Percentiles rank a stretch among this genome's conserved stretches.
Evolutionary conservation across 2,797 vertebrate species (phyloP).

Genomic region (Spondyliosoma cantharus): DNA sequence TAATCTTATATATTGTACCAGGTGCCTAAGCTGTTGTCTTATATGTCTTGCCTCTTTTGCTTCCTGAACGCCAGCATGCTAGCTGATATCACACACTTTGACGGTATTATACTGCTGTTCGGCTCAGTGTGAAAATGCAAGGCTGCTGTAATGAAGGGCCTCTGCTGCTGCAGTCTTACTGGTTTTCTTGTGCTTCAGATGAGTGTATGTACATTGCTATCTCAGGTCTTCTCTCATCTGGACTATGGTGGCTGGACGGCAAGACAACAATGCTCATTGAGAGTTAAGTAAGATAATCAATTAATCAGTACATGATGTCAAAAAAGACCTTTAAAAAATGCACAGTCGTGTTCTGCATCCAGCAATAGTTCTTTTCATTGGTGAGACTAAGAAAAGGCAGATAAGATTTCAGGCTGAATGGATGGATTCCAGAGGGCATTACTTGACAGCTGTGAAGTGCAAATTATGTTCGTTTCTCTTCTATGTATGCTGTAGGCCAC

Average conservation of each 20-base stretch:
- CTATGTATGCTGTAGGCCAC: conserved; percentile 31
- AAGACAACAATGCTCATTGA: too few species aligned
- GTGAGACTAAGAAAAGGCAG: conserved; percentile 7
- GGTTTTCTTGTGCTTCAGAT: not conserved
- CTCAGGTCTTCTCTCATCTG: not conserved
- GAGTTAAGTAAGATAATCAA: not conserved
- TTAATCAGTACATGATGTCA: not conserved
- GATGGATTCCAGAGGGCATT: conserved; percentile 19
- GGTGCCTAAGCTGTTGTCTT: too few species aligned
- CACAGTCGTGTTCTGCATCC: not conserved
- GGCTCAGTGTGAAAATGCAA: too few species aligned
- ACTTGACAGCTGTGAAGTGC: conserved; percentile 44
- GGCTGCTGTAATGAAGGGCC: too few species aligned
- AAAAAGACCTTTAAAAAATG: not conserved
- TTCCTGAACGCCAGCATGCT: too few species aligned
- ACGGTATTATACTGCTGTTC: too few species aligned
- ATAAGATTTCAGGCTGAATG: conserved; percentile 8
- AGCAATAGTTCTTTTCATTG: not conserved
- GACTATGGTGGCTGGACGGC: too few species aligned
- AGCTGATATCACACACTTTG: too few species aligned
- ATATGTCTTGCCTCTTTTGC: too few species aligned
- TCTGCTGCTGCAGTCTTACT: too few species aligned
- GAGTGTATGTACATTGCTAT: not conserved
- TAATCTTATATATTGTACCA: too few species aligned
- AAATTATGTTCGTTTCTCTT: conserved; percentile 29